Base-by-base conservation (phyloP, 2,888 invertebrate genomes). In the Cancer borealis region DNA sequence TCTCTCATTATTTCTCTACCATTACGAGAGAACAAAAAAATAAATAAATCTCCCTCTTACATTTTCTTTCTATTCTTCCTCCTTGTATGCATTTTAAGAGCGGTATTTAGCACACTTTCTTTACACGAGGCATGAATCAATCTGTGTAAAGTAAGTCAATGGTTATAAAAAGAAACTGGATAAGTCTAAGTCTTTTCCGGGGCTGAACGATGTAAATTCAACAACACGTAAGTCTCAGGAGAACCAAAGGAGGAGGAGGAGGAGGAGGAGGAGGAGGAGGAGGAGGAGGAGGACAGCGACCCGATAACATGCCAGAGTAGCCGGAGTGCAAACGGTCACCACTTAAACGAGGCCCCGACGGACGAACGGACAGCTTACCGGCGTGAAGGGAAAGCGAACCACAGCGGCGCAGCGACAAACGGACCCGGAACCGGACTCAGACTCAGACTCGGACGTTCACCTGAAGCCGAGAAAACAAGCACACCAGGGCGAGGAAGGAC, bases 241-340 rank as follows among this genome's bases (percentile, higher is more conserved):
- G 73, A 26, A 73, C 26, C 8, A 17, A 5, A 66, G 12, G 60
- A 66, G 60, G 60, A 66, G 21, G 14, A 66, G 60, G 60, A 66
- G 60, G 60, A 66, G 60, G 60, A 66, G 60, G 60, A 60, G 60
- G 60, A 60, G 60, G 60, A 60, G 60, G 60, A 60, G 60, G 60
- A 17, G 60, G 60, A 21, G 60, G 60, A 66, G 60, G 60, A 66
- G 60, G 12, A 73, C 26, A 26, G 73, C 2, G 73, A 73, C 26
- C 26, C 26, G 73, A 73, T 73, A 26, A 73, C 73, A 73, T 73
- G n/a, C n/a, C n/a, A 73, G 2, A 73, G n/a, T 26, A 73, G 26
- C 73, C 8, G 26, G n/a, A 73, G 73, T 8, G 26, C 73, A 26
- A 26, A 26, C n/a, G n/a, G 4, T 26, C 26, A 73, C 26, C 73